Evolutionary conservation across 2,797 vertebrate genomes (phyloP).

Genomic region (Octomys mimax): DNA sequence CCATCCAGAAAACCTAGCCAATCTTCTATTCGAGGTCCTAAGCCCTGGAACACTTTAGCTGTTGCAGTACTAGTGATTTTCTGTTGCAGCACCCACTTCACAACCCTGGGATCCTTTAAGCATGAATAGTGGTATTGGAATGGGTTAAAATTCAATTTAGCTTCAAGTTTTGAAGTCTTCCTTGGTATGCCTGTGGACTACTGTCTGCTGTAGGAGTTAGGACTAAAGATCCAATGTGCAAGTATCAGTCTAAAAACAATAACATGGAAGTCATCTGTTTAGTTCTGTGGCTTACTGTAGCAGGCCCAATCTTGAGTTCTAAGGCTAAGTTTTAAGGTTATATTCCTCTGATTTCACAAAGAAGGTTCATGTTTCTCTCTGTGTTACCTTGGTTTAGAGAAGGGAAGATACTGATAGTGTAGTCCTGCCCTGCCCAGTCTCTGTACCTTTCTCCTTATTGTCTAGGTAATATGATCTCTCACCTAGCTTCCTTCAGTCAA

Average conservation of each 20-base stretch:
- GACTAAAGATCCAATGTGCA: not conserved
- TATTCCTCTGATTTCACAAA: not conserved
- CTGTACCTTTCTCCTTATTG: not conserved
- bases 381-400: not conserved
- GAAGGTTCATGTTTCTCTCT: not conserved
- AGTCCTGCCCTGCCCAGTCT: not conserved
- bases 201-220: not conserved
- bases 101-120: too few species aligned
- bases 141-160: not conserved
- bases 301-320: not conserved
- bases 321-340: not conserved
- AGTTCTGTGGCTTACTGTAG: not conserved
- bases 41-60: not conserved
- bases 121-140: not conserved
- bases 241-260: not conserved
- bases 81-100: not conserved
- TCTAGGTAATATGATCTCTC: not conserved
- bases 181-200: not conserved
- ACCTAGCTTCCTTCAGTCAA: not conserved
- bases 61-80: not conserved
- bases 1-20: not conserved
- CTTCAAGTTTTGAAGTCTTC: not conserved
- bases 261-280: not conserved
- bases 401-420: not conserved
- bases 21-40: not conserved